Evolutionary conservation across 2,113 vertebrate genomes (phyloP).

Genomic region (Notiomystis cincta): DNA sequence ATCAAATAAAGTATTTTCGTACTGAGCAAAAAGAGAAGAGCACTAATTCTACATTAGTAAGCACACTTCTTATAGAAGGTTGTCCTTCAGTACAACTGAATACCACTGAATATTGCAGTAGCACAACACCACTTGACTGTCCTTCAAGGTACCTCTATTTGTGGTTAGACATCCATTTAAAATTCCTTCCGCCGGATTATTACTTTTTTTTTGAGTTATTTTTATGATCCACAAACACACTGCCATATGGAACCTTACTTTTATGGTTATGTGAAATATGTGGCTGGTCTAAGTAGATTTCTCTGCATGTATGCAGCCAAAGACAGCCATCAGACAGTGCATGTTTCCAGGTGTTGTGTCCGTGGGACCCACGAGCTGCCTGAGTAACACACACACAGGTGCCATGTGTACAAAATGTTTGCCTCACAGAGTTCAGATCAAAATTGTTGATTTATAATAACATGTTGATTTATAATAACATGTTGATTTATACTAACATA

Average conservation of each 20-base stretch:
- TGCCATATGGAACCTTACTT: background rate
- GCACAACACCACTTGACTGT: background rate
- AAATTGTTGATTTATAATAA: too few relatives aligned
- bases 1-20: constrained; percentile 61
- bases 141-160: constrained; percentile 29
- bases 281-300: background rate
- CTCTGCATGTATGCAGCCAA: background rate
- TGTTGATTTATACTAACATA: background rate
- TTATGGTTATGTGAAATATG: background rate
- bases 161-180: constrained; percentile 34
- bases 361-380: background rate
- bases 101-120: background rate
- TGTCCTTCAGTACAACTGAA: constrained; percentile 38
- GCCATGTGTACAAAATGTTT: fast-evolving
- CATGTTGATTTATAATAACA: background rate
- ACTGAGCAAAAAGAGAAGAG: constrained; percentile 50
- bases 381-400: background rate
- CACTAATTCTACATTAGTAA: constrained; percentile 37
- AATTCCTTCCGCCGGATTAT: constrained; percentile 11
- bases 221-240: background rate
- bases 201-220: constrained; percentile 15
- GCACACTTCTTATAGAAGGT: constrained; percentile 28
- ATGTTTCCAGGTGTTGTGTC: background rate
- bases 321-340: background rate
- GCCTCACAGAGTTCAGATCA: background rate